Evolutionary conservation across 1,140 invertebrate genomes (phyloP).

Genomic region (Battus philenor): DNA sequence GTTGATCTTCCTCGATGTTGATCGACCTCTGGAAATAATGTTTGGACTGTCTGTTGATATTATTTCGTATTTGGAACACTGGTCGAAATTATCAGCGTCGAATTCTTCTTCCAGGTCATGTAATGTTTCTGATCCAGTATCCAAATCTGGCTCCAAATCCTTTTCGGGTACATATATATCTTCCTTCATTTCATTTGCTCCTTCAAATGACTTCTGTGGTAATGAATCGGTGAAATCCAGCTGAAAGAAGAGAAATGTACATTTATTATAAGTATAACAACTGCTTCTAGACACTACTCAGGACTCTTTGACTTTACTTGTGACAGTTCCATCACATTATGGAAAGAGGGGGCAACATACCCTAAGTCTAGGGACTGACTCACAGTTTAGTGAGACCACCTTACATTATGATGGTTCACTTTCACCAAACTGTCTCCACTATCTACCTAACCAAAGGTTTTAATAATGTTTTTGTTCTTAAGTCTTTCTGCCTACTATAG

Average conservation of each 20-base stretch:
- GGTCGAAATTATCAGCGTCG: conserved; percentile 49
- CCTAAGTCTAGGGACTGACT: too few species aligned
- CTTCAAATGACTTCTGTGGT: conserved; percentile 27
- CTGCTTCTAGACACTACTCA: too few species aligned
- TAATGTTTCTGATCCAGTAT: conserved; percentile 39
- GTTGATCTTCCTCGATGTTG: conserved; percentile 45
- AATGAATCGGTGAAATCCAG: conserved; percentile 54
- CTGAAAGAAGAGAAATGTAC: conserved; percentile 37
- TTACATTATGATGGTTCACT: too few species aligned
- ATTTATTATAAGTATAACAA: too few species aligned
- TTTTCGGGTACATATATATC: conserved; percentile 53
- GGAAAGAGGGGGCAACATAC: too few species aligned
- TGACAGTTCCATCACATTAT: too few species aligned
- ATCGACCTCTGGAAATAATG: conserved; percentile 54
- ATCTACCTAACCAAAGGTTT: too few species aligned
- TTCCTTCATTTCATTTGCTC: conserved; percentile 19
- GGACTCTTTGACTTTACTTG: too few species aligned
- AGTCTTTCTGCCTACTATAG: too few species aligned
- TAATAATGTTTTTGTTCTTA: too few species aligned
- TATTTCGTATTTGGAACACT: conserved; percentile 71
- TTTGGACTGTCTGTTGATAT: conserved; percentile 70
- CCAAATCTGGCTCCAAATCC: conserved; percentile 35
- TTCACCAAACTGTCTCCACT: too few species aligned
- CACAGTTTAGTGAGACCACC: too few species aligned
- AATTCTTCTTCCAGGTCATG: conserved; percentile 70